A percentile compares a stretch with the other conserved stretches of the same genome.
These are phyloP conservation scores for Microtus californicus DNA, from an alignment of 2,797 vertebrate species.

Conservation along the genomic window DNA sequence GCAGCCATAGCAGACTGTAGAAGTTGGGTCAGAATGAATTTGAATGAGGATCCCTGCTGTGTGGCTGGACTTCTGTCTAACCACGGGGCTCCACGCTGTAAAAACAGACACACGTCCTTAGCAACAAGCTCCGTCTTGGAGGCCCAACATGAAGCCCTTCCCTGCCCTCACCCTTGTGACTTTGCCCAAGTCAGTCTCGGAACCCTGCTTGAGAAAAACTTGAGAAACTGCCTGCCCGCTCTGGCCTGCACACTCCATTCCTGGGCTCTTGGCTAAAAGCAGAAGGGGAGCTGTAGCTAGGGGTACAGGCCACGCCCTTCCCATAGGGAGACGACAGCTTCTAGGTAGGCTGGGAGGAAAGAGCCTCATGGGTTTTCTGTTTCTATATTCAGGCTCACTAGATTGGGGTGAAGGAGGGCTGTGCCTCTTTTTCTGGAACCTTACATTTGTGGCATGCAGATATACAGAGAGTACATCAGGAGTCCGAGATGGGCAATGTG, in stretches of 20 bases:
- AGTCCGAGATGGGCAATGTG: neutral
- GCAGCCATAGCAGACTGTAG: neutral
- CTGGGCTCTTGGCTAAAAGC: neutral
- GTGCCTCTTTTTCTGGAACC: neutral
- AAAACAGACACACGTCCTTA: neutral
- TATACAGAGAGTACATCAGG: neutral
- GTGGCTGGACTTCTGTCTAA: neutral
- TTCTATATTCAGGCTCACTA: neutral
- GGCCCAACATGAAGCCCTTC: neutral
- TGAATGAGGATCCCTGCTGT: rapidly evolving
- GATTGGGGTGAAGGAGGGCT: neutral
- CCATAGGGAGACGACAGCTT: neutral
- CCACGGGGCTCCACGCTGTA: neutral
- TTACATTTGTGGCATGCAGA: neutral
- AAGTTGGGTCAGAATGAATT: neutral
- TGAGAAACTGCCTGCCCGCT: neutral
- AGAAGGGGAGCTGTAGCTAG: neutral
- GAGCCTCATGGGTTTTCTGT: no score
- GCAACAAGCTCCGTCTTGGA: neutral
- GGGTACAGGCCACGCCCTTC: rapidly evolving
- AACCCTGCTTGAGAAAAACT: neutral
- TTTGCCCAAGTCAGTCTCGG: neutral
- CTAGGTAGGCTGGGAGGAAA: neutral
- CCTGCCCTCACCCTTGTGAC: no score
- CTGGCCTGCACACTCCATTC: neutral